phyloP scores from a whole-genome alignment of 2,888 invertebrate genomes.

The Fissipunctia ypsillon region DNA sequence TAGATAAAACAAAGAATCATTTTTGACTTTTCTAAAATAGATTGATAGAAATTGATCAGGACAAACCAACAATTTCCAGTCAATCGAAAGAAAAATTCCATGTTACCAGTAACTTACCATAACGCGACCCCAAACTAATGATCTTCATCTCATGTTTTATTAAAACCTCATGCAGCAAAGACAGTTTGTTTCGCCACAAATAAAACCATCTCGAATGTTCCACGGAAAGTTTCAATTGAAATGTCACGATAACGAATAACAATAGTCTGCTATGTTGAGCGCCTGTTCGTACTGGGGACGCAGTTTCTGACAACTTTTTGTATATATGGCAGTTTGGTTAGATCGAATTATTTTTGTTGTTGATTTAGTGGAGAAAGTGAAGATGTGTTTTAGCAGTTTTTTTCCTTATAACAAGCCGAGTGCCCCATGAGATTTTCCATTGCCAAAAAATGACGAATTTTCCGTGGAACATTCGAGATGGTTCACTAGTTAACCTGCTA shows the following conservation, averaged over 20 bases:
- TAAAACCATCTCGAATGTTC: slow-evolving; percentile 59
- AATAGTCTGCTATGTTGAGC: slow-evolving; percentile 61
- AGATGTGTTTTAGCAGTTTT: slow-evolving; percentile 9
- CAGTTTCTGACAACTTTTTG: slow-evolving; percentile 56
- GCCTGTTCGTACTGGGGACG: slow-evolving; percentile 40
- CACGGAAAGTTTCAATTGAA: slow-evolving; percentile 76
- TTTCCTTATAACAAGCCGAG: background rate
- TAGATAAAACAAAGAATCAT: no score
- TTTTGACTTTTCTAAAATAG: no score
- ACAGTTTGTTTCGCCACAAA: slow-evolving; percentile 56
- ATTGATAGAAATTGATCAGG: no score
- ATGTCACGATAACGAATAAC: slow-evolving; percentile 76
- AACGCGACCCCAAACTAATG: slow-evolving; percentile 36
- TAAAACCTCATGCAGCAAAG: slow-evolving; percentile 52
- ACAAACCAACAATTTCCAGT: no score
- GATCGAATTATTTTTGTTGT: slow-evolving; percentile 48
- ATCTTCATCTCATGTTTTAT: slow-evolving; percentile 61
- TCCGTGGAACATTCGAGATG: no score
- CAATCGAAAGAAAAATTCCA: no score
- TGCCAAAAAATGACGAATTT: background rate
- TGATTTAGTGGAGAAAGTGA: slow-evolving; percentile 34
- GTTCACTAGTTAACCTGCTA: no score
- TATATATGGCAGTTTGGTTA: slow-evolving; percentile 33
- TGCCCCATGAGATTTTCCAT: background rate
- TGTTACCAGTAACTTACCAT: no score